Conservation (phyloP, 2,797 vertebrate genomes). For the Propithecus deckenii region DNA sequence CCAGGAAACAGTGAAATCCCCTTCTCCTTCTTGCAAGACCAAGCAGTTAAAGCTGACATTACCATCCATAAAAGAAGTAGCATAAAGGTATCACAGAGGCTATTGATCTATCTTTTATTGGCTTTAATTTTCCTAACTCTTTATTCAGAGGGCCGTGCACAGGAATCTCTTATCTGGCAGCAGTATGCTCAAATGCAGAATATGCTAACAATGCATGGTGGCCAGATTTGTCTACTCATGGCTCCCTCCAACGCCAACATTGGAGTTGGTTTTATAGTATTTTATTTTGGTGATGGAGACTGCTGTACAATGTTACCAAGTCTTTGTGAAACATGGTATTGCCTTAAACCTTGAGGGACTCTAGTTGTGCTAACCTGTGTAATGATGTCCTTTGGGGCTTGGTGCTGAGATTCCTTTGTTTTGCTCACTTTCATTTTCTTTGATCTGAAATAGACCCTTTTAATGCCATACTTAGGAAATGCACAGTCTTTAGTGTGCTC, state of each 20-base stretch:
- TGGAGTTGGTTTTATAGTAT: background rate
- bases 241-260: background rate
- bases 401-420: background rate
- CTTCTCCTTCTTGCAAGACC: background rate
- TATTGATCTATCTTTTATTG: background rate
- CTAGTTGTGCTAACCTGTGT: background rate
- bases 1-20: background rate
- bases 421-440: slow-evolving; percentile 8
- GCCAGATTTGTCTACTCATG: background rate
- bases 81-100: background rate
- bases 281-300: background rate
- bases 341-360: background rate
- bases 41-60: background rate
- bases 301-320: background rate
- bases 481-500: background rate
- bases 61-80: background rate
- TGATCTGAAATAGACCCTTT: slow-evolving; percentile 14
- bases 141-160: background rate
- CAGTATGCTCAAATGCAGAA: background rate
- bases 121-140: background rate
- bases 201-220: background rate
- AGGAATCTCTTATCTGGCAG: background rate
- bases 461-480: background rate
- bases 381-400: background rate
- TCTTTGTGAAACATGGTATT: background rate